phyloP scores from a whole-genome alignment of 2,888 invertebrate genomes.

The Sturmia bella region DNA sequence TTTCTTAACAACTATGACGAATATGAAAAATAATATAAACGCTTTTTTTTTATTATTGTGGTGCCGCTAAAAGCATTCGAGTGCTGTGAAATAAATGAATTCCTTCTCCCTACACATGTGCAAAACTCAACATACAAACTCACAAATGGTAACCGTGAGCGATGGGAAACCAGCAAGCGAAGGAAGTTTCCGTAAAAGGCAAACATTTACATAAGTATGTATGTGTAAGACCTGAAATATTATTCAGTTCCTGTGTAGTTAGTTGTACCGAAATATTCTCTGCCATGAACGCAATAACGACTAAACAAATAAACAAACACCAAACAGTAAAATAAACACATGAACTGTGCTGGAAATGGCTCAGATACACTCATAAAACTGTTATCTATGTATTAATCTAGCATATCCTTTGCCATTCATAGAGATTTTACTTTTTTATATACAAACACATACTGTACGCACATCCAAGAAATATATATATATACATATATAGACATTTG shows the following conservation, averaged over 20 bases:
- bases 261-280: slow-evolving; percentile 18
- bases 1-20: too few species aligned
- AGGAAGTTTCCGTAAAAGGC: neutral
- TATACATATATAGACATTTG: neutral
- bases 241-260: neutral
- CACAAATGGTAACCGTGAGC: slow-evolving; percentile 10
- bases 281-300: slow-evolving; percentile 56
- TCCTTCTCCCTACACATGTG: neutral
- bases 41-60: too few species aligned
- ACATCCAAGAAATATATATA: neutral
- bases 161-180: slow-evolving; percentile 55
- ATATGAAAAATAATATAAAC: too few species aligned
- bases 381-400: neutral
- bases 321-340: slow-evolving; percentile 21
- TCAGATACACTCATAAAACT: slow-evolving; percentile 54
- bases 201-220: too few species aligned
- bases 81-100: neutral
- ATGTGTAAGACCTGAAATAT: too few species aligned
- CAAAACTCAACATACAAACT: slow-evolving; percentile 24
- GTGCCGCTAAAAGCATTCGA: slow-evolving; percentile 16
- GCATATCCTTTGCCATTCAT: neutral
- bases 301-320: slow-evolving; percentile 63
- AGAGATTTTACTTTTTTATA: neutral
- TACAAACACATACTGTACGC: neutral
- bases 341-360: slow-evolving; percentile 45